Conservation (phyloP, 2,113 vertebrate species). For the Ahaetulla prasina region DNA sequence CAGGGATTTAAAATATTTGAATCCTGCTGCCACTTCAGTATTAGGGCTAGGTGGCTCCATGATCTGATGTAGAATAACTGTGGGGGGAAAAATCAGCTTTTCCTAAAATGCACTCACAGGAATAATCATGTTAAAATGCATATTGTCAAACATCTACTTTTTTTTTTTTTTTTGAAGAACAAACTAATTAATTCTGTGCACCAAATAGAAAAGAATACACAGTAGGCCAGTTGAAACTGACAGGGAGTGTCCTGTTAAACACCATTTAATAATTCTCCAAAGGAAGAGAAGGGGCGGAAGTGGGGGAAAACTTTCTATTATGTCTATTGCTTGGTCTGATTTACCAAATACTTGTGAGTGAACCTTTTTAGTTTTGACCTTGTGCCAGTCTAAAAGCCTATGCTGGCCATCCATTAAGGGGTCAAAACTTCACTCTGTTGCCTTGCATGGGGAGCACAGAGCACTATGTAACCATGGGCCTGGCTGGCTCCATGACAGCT, state of each 20-base stretch:
- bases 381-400: background rate
- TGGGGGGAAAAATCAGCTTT: too few relatives aligned
- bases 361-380: background rate
- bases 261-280: background rate
- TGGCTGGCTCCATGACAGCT: too few relatives aligned
- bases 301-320: background rate
- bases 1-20: background rate
- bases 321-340: background rate
- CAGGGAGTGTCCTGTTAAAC: background rate
- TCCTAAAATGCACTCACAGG: background rate
- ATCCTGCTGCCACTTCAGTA: background rate
- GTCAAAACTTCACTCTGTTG: too few relatives aligned
- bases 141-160: too few relatives aligned
- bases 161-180: background rate
- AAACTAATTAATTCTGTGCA: background rate
- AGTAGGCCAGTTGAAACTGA: background rate
- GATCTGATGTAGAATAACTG: background rate
- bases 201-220: background rate
- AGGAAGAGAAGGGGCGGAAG: too few relatives aligned
- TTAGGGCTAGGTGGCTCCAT: background rate
- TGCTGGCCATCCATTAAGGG: too few relatives aligned
- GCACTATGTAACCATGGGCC: too few relatives aligned
- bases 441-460: too few relatives aligned
- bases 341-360: background rate
- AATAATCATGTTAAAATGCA: background rate